These are phyloP conservation scores for Aleiodes testaceus DNA, from an alignment of 2,888 invertebrate genomes.

Conservation along the genomic window DNA sequence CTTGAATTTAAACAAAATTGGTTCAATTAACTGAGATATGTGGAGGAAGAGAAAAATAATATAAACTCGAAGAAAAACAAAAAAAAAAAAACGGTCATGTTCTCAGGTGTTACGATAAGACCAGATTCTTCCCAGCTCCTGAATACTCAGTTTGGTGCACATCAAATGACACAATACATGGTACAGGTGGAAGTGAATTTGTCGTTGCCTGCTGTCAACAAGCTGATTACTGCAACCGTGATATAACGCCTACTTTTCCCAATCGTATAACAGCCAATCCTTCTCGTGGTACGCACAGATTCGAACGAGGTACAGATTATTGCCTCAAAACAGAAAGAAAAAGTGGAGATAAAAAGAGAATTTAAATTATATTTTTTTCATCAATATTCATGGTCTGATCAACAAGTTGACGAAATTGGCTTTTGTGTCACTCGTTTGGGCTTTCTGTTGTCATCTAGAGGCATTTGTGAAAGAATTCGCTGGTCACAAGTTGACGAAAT, in stretches of 20 bases:
- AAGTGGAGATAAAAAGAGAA: background rate
- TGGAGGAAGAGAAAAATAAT: constrained; percentile 19
- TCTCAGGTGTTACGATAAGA: constrained; percentile 72
- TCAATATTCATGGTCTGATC: background rate
- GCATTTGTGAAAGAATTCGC: constrained; percentile 16
- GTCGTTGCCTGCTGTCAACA: constrained; percentile 87
- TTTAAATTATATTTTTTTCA: background rate
- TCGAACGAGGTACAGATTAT: constrained; percentile 63
- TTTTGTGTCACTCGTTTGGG: constrained; percentile 42
- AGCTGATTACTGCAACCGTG: constrained; percentile 83
- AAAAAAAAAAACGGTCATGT: constrained; percentile 49
- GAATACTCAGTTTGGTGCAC: constrained; percentile 69
- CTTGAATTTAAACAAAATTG: constrained; percentile 12
- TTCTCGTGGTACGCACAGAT: constrained; percentile 63
- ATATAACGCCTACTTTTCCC: constrained; percentile 76
- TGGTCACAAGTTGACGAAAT: constrained; percentile 18
- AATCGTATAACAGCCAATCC: constrained; percentile 59
- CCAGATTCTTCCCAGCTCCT: constrained; percentile 67
- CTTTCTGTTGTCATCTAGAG: constrained; percentile 28
- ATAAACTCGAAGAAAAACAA: constrained; percentile 18
- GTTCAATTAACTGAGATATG: constrained; percentile 37
- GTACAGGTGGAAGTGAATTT: constrained; percentile 77
- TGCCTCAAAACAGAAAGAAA: background rate
- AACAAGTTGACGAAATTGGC: constrained; percentile 7
- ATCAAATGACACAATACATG: constrained; percentile 62